Conservation (phyloP, 2,113 vertebrate genomes). For the Scopus umbretta region DNA sequence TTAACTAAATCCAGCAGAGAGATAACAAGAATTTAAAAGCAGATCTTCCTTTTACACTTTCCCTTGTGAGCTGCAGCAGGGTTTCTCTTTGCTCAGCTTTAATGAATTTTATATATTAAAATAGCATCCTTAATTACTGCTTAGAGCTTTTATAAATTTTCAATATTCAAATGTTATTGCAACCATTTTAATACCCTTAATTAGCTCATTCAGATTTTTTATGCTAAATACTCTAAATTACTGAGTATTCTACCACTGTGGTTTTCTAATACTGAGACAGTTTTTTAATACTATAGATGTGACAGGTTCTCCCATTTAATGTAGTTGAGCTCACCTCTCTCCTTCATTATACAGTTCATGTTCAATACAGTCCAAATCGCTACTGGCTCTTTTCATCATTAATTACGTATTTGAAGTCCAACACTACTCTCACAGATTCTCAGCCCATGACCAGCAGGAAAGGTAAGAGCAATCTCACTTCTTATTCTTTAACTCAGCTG, state of each 20-base stretch:
- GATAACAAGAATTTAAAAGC: not conserved
- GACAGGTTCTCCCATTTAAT: not conserved
- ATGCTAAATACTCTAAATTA: not conserved
- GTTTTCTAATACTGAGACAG: not conserved
- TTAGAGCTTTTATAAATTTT: not conserved
- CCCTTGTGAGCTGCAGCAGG: not conserved
- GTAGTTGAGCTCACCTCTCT: not conserved
- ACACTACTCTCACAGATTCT: not conserved
- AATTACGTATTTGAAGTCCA: conserved; percentile 21
- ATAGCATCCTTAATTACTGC: conserved; percentile 8
- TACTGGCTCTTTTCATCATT: not conserved
- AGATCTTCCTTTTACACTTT: not conserved
- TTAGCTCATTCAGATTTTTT: not conserved
- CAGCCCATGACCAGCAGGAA: not conserved
- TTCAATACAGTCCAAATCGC: not conserved
- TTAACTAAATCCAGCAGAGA: not conserved
- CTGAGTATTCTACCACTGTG: not conserved
- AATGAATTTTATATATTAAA: not conserved
- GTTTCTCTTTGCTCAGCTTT: not conserved
- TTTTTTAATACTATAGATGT: not conserved
- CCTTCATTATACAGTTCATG: not conserved
- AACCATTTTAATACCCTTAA: not conserved
- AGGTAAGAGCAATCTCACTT: not conserved
- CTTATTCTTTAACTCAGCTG: not conserved
- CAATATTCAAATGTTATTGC: not conserved